Evolutionary conservation across 2,888 invertebrate species (phyloP).

Genomic region (Rhodophaea formosa): DNA sequence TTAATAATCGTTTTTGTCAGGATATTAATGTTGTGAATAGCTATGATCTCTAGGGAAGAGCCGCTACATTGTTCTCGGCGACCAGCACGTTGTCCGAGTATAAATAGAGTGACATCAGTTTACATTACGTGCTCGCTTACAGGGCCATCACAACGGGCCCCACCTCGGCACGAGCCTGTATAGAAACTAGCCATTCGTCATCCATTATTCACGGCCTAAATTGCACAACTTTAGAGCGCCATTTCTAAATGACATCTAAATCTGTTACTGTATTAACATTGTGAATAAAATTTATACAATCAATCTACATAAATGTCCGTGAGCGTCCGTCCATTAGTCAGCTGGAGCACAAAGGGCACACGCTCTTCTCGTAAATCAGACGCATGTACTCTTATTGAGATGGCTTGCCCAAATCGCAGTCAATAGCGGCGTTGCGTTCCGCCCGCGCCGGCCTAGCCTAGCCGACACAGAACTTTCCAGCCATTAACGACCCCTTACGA

Average conservation of each 20-base stretch:
- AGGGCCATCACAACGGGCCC: slow-evolving; percentile 59
- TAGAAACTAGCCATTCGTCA: slow-evolving; percentile 76
- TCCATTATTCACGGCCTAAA: slow-evolving; percentile 81
- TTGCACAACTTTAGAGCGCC: slow-evolving; percentile 81
- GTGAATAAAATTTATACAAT: slow-evolving; percentile 82
- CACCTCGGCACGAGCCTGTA: slow-evolving; percentile 69
- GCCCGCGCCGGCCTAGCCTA: slow-evolving; percentile 35
- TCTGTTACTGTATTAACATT: slow-evolving; percentile 82
- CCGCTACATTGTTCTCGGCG: slow-evolving; percentile 11
- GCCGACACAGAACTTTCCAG: slow-evolving; percentile 57
- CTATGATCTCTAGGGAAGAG: not conserved
- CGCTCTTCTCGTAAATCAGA: slow-evolving; percentile 80
- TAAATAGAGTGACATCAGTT: slow-evolving; percentile 34
- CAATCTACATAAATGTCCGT: slow-evolving; percentile 82
- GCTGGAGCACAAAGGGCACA: slow-evolving; percentile 79
- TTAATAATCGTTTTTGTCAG: not conserved
- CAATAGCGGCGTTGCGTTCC: slow-evolving; percentile 60
- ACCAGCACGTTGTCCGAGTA: slow-evolving; percentile 22
- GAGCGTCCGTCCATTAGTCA: slow-evolving; percentile 81
- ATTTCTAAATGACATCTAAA: slow-evolving; percentile 82
- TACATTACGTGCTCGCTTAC: slow-evolving; percentile 44
- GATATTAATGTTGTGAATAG: not conserved
- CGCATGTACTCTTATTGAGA: slow-evolving; percentile 74
- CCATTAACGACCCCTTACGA: slow-evolving; percentile 72
- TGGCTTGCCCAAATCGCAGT: slow-evolving; percentile 75